Base-by-base conservation (phyloP, 2,888 invertebrate species). In the Temnothorax rugatulus region DNA sequence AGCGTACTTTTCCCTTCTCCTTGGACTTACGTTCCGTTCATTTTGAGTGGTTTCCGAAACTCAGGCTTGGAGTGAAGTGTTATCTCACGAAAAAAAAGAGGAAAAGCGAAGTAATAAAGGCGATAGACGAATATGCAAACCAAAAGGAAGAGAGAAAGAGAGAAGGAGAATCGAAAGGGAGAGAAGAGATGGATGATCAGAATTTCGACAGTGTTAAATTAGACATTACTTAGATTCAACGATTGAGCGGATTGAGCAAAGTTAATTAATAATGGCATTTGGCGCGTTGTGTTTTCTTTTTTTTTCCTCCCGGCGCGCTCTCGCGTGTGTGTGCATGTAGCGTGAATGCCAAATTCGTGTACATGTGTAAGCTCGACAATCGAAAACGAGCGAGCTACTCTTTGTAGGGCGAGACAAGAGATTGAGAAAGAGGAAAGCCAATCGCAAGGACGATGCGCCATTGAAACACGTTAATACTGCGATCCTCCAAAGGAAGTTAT, bases 301-400 rank as follows among this genome's bases (percentile, higher is more conserved):
- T 85, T 86, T 86, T 87, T 89, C 85, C 83, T 88, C 84, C 87
- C 76, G 73, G 82, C 87, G 86, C 84, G 89, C 85, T 88, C 88
- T 89, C 21, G 52, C 84, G 88, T 82, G 87, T 88, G 89, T 87
- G 81, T 86, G 89, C 82, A 84, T 89, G 89, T 83, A 84, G 90
- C 77, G 63, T 75, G 75, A 75, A 63, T 63, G 75, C 18, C 52
- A 61, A 81, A 71, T 87, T 82, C 63, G 86, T 84, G 84, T 89
- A 89, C 84, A 88, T 89, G 89, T 89, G 84, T 86, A 84, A 81
- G 85, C 86, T 84, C 89, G 86, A 87, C 86, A 86, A 89, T 86
- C 82, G 88, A 73, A 87, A 75, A 61, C 77, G 81, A 83, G 66
- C 87, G 86, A 88, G 71, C 86, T 87, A 83, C 79, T 84, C 90